phyloP scores from a whole-genome alignment of 2,888 invertebrate genomes.

The Molanna angustata region DNA sequence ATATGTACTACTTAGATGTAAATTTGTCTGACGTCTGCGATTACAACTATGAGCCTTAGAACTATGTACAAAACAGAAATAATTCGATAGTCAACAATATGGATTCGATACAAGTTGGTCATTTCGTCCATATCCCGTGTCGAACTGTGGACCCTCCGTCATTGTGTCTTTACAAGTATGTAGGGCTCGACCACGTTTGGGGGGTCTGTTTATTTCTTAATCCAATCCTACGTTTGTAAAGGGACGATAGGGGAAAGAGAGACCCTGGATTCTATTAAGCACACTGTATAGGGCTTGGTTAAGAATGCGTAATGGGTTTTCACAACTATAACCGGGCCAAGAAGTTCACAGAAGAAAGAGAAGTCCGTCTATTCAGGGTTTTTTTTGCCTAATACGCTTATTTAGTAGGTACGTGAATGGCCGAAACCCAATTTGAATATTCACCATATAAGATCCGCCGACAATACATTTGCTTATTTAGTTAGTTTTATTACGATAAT shows the following conservation, averaged over 20 bases:
- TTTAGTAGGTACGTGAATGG: neutral
- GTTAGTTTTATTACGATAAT: too few species aligned
- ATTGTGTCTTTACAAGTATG: conserved; percentile 1
- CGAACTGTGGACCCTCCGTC: conserved; percentile 25
- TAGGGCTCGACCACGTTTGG: conserved; percentile 3
- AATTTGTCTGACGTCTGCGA: too few species aligned
- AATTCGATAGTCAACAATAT: too few species aligned
- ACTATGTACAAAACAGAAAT: too few species aligned
- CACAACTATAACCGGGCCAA: too few species aligned
- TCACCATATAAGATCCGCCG: too few species aligned
- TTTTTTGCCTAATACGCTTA: conserved; percentile 10
- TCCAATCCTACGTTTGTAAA: conserved; percentile 13
- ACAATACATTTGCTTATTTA: too few species aligned
- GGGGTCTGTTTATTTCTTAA: conserved; percentile 26
- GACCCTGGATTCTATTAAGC: conserved; percentile 17
- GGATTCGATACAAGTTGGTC: conserved; percentile 19
- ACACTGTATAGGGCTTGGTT: conserved; percentile 9
- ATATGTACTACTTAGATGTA: too few species aligned
- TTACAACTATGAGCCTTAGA: too few species aligned
- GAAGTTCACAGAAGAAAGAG: neutral
- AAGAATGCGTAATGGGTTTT: conserved; percentile 13
- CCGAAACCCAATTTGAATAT: conserved; percentile 5
- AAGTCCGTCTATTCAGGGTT: neutral
- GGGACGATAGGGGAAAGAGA: too few species aligned
- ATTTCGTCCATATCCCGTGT: conserved; percentile 26